These are phyloP conservation scores for Pygoscelis adeliae DNA, from an alignment of 2,113 vertebrate species.

Conservation along the genomic window DNA sequence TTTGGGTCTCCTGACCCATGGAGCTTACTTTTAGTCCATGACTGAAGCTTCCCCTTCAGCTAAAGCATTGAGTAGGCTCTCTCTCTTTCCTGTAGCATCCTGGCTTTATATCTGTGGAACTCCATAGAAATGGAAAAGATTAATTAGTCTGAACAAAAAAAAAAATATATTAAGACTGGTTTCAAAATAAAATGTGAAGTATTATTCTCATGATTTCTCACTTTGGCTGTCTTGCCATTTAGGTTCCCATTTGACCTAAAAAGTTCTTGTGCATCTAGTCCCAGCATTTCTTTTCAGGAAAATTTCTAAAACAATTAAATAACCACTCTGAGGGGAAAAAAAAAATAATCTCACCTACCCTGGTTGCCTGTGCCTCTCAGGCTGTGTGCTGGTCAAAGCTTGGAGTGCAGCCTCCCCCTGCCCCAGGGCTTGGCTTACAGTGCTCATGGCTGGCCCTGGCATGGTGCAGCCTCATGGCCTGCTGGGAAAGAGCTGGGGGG, in stretches of 20 bases:
- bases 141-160: not conserved
- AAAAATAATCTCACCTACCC: too few species aligned
- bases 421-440: not conserved
- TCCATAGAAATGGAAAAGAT: not conserved
- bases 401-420: fast-evolving
- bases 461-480: fast-evolving
- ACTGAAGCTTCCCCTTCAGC: not conserved
- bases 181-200: not conserved
- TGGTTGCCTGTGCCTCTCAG: not conserved
- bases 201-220: not conserved
- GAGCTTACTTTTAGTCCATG: not conserved
- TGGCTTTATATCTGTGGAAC: not conserved
- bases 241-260: not conserved
- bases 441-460: fast-evolving
- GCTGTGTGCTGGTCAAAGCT: not conserved
- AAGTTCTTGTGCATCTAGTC: not conserved
- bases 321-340: not conserved
- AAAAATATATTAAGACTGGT: too few species aligned
- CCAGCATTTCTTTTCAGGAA: not conserved
- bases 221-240: not conserved
- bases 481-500: not conserved
- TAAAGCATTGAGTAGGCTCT: not conserved
- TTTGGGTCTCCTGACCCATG: fast-evolving
- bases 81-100: not conserved
- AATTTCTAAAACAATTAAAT: not conserved